phyloP scores from a whole-genome alignment of 2,113 vertebrate species.

The Tragelaphus imberbis region DNA sequence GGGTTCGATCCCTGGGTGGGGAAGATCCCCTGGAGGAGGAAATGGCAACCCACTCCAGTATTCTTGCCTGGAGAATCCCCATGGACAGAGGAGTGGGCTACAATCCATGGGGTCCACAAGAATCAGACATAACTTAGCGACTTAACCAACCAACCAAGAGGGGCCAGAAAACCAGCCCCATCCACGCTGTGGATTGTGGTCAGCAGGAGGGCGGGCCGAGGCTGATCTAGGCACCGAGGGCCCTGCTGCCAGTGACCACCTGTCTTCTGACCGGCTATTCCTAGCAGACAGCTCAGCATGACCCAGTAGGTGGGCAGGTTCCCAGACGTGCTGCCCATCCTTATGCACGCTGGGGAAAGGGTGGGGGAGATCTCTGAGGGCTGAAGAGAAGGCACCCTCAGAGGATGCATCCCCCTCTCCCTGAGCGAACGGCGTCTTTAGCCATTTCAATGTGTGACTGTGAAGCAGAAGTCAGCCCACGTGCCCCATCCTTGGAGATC shows the following conservation, averaged over 20 bases:
- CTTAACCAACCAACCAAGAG: not conserved
- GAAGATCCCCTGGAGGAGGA: not conserved
- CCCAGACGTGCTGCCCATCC: accelerated
- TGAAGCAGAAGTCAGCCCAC: not conserved
- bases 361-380: not conserved
- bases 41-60: not conserved
- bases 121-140: not conserved
- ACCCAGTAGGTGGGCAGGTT: not conserved
- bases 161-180: not conserved
- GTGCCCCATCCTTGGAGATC: not conserved
- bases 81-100: not conserved
- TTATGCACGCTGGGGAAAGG: not conserved
- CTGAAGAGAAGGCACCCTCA: not conserved
- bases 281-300: not conserved
- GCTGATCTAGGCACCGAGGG: not conserved
- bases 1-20: not conserved
- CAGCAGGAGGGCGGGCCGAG: not conserved
- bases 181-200: not conserved
- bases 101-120: not conserved
- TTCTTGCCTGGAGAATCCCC: not conserved
- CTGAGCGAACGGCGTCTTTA: accelerated
- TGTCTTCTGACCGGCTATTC: not conserved
- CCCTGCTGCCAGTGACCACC: not conserved
- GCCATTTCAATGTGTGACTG: not conserved
- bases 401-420: not conserved